Evolutionary conservation across 2,888 invertebrate genomes (phyloP).

Genomic region (Phlogophora meticulosa): DNA sequence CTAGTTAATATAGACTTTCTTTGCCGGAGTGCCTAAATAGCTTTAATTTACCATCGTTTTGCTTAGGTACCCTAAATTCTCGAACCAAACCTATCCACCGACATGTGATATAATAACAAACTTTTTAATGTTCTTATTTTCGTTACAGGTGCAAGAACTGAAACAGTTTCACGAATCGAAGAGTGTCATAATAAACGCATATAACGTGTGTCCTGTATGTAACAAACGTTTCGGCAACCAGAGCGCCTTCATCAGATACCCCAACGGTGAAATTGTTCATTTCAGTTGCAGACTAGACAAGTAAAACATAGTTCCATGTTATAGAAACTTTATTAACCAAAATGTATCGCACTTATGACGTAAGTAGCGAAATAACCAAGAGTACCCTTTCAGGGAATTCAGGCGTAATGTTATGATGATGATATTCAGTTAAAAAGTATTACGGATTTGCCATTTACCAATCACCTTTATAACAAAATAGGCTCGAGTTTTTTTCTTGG

Average conservation of each 20-base stretch:
- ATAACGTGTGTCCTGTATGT: constrained; percentile 97
- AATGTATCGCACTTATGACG: background rate
- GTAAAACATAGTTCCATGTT: constrained; percentile 40
- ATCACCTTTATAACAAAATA: background rate
- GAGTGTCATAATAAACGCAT: constrained; percentile 96
- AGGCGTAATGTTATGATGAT: too few relatives aligned
- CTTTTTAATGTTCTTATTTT: constrained; percentile 1
- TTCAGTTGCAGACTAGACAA: constrained; percentile 93
- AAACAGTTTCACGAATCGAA: constrained; percentile 95
- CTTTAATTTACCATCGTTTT: too few relatives aligned
- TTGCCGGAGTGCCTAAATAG: too few relatives aligned
- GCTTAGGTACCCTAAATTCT: too few relatives aligned
- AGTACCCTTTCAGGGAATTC: too few relatives aligned
- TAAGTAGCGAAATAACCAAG: too few relatives aligned
- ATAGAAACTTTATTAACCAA: background rate
- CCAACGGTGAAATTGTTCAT: constrained; percentile 98
- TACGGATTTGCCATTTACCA: background rate
- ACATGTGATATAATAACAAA: background rate
- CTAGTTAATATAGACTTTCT: too few relatives aligned
- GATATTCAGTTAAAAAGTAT: background rate
- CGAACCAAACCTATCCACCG: too few relatives aligned
- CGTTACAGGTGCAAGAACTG: constrained; percentile 93
- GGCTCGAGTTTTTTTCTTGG: constrained; percentile 16
- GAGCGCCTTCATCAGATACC: constrained; percentile 98
- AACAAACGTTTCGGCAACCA: constrained; percentile 98